Percentiles rank a stretch among this genome's conserved stretches.
These are phyloP conservation scores for Contarinia nasturtii DNA, from an alignment of 1,140 invertebrate species.

Conservation along the genomic window DNA sequence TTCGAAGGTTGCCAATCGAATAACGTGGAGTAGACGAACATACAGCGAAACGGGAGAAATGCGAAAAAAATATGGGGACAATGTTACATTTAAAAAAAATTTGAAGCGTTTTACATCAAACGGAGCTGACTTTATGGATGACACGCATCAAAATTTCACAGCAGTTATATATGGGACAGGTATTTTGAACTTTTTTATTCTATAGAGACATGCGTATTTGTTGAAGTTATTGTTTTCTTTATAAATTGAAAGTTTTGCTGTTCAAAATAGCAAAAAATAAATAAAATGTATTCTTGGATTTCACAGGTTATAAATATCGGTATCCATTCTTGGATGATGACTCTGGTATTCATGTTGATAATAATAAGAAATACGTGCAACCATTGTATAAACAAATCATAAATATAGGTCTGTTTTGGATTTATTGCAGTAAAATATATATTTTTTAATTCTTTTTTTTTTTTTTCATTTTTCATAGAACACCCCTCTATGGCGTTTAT, in stretches of 20 bases:
- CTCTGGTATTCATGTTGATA: conserved; percentile 34
- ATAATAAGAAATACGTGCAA: conserved; percentile 32
- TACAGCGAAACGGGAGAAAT: no score
- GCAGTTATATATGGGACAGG: conserved; percentile 64
- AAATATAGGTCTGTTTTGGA: conserved; percentile 20
- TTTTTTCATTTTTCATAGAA: conserved; percentile 21
- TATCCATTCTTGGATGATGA: conserved; percentile 44
- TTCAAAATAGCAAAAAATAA: no score
- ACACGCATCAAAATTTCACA: conserved; percentile 37
- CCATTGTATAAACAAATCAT: conserved; percentile 59
- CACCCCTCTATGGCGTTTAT: conserved; percentile 52
- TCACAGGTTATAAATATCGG: conserved; percentile 30
- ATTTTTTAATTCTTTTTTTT: background rate
- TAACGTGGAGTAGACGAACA: no score
- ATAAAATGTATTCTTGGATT: no score
- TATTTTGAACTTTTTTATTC: no score
- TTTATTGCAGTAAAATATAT: background rate
- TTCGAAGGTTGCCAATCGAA: no score
- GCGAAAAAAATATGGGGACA: no score
- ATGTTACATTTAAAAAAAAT: no score
- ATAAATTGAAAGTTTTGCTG: background rate
- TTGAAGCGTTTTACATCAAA: conserved; percentile 31
- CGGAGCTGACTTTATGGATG: conserved; percentile 38
- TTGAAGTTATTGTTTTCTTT: no score
- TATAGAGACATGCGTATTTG: no score